A percentile compares a stretch with the other conserved stretches of the same genome.
These are phyloP conservation scores for Leptodactylus fuscus DNA, from an alignment of 2,113 vertebrate species.

Conservation along the genomic window DNA sequence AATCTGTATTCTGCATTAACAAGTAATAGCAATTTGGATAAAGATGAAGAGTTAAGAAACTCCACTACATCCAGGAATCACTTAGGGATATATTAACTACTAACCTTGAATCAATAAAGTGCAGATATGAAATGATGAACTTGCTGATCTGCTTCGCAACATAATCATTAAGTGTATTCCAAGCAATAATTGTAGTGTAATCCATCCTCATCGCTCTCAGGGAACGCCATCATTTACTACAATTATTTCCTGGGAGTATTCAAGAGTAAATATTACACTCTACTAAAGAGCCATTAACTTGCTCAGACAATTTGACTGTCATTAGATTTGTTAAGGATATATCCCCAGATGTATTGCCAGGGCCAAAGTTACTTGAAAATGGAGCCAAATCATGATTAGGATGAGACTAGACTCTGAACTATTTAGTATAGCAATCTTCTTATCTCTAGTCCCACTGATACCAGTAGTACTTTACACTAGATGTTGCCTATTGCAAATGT, in stretches of 20 bases:
- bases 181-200: slow-evolving; percentile 8
- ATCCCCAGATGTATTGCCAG: neutral
- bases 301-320: neutral
- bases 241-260: slow-evolving; percentile 44
- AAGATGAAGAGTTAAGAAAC: neutral
- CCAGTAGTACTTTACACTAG: neutral
- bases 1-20: neutral
- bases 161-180: slow-evolving; percentile 24
- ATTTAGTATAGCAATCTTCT: neutral
- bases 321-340: slow-evolving; percentile 16
- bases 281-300: slow-evolving; percentile 25
- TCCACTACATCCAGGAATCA: neutral
- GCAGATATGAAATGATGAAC: slow-evolving; percentile 1
- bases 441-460: neutral
- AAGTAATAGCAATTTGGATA: neutral
- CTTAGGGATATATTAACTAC: slow-evolving; percentile 13
- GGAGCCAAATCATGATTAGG: neutral
- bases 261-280: slow-evolving; percentile 33
- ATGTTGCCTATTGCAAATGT: neutral
- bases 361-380: slow-evolving; percentile 1
- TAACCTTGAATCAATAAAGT: slow-evolving; percentile 14
- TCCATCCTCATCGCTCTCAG: neutral
- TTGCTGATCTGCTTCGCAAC: neutral
- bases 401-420: slow-evolving; percentile 5
- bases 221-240: slow-evolving; percentile 6